Base-by-base conservation (phyloP, 2,113 vertebrate genomes). In the Vidua macroura region DNA sequence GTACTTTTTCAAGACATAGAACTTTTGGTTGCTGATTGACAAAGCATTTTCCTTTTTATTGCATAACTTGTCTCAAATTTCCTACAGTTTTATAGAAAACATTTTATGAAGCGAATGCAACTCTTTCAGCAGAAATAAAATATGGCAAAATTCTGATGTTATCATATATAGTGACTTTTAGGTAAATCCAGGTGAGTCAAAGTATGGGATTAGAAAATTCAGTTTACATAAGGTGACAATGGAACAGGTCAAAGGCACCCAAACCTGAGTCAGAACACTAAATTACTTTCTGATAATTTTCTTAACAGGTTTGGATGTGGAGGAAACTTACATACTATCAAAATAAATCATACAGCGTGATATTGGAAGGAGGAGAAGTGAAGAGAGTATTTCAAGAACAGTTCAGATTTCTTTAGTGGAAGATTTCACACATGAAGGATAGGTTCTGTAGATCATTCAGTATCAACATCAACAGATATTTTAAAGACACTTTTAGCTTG, bases 251-350 rank as follows among this genome's bases (percentile, higher is more conserved):
- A 83, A 83, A 86, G 55, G 5, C 15, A 58, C 4, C 2, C 75
- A 25, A 68, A 23, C 8, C 19, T 25, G 11, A 70, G 15, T 53
- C 23, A 78, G 15, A 12, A 31, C 2, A 35, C 6, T 28, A 62
- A 53, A 66, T 67, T 88, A 24, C 7, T 74, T 66, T 74, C 35
- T 19, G 2, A 23, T 58, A 56, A 43, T 27, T 43, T 60, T 84
- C 8, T 39, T 67, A 55, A 52, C 2, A 22, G 4, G 3, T 74
- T 64, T 6, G 2, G 7, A 48, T n/a, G 6, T 2, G 1, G 13
- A 73, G 3, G 5, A 84, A 93, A 44, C 17, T 44, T 68, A 27
- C 7, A 67, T n/a, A 17, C 10, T 11, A 53, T n/a, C 4, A 6
- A 70, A 88, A 39, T 48, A 62, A 83, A 18, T 58, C 37, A 48